These are phyloP conservation scores for Pangasius krempfi DNA, from an alignment of 2,797 vertebrate genomes.

Conservation along the genomic window DNA sequence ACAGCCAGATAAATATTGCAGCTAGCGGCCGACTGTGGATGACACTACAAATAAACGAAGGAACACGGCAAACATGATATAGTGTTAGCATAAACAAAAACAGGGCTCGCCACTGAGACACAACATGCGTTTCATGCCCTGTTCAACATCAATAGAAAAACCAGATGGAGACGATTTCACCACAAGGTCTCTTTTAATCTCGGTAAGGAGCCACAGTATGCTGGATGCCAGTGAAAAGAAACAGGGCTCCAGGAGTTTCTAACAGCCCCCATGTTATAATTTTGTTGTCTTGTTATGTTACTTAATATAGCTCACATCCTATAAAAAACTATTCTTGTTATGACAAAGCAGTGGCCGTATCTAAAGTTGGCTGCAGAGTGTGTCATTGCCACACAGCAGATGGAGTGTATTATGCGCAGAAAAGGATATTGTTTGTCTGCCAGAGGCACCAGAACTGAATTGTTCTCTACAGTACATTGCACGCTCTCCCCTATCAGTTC, in stretches of 20 bases:
- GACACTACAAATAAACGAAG: background rate
- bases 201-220: constrained; percentile 59
- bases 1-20: background rate
- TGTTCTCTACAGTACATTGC: background rate
- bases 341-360: constrained; percentile 76
- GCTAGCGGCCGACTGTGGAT: background rate
- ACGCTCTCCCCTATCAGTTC: background rate
- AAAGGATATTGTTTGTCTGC: constrained; percentile 74
- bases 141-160: constrained; percentile 54
- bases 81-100: constrained; percentile 30
- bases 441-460: constrained; percentile 56
- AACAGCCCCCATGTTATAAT: constrained; percentile 73
- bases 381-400: constrained; percentile 68
- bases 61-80: background rate
- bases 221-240: constrained; percentile 59
- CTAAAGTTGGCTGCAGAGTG: constrained; percentile 52
- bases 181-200: constrained; percentile 60
- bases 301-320: constrained; percentile 81
- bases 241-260: constrained; percentile 54
- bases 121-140: constrained; percentile 44
- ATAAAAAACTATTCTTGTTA: constrained; percentile 80
- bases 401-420: constrained; percentile 73
- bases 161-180: constrained; percentile 66
- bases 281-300: constrained; percentile 80
- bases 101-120: constrained; percentile 39